A percentile compares a stretch with the other conserved stretches of the same genome.
phyloP scores from a whole-genome alignment of 2,888 invertebrate genomes.

The Chrysina gloriosa region DNA sequence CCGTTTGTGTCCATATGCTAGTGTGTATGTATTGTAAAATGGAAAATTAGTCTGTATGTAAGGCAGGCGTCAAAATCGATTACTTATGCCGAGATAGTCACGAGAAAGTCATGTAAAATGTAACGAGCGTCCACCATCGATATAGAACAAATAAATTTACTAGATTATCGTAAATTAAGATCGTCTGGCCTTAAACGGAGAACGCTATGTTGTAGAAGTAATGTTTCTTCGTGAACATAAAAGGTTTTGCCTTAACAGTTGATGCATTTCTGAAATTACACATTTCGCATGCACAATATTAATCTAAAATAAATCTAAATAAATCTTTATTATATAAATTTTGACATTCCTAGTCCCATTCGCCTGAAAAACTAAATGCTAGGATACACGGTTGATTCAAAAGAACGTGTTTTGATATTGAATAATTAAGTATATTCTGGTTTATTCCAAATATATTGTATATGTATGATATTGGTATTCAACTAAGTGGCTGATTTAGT shows the following conservation, averaged over 20 bases:
- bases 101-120: conserved; percentile 42
- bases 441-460: too few species aligned
- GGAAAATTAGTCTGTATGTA: conserved; percentile 41
- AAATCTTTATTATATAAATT: not conserved
- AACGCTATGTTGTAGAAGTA: not conserved
- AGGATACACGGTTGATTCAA: too few species aligned
- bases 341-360: too few species aligned
- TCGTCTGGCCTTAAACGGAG: conserved; percentile 25
- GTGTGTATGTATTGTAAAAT: conserved; percentile 23
- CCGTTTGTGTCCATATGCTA: conserved; percentile 10
- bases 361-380: too few species aligned
- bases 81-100: conserved; percentile 40
- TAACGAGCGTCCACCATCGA: conserved; percentile 33
- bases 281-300: too few species aligned
- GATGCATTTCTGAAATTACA: conserved; percentile 29
- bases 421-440: too few species aligned
- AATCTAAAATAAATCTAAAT: too few species aligned
- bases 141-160: conserved; percentile 37
- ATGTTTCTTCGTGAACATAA: not conserved
- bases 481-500: too few species aligned
- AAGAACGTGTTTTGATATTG: too few species aligned
- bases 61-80: conserved; percentile 40
- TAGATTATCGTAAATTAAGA: conserved; percentile 36
- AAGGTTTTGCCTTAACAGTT: not conserved
- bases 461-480: too few species aligned